phyloP scores from a whole-genome alignment of 1,140 invertebrate genomes.

The Ceratitis capitata region DNA sequence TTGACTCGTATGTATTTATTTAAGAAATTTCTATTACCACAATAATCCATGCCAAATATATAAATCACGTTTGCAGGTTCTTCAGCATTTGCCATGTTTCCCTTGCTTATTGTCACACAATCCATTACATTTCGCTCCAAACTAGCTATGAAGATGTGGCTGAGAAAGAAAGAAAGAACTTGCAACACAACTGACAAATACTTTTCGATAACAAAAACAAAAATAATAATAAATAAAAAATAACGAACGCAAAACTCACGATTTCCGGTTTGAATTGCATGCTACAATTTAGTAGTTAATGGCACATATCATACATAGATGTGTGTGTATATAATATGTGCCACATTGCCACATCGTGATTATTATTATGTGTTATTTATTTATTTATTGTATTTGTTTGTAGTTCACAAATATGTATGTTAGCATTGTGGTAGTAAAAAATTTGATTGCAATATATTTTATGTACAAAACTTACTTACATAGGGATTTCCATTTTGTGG shows the following conservation, averaged over 20 bases:
- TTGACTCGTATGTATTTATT: too few relatives aligned
- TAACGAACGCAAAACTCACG: too few relatives aligned
- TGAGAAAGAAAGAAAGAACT: not conserved
- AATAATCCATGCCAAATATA: not conserved
- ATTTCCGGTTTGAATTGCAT: not conserved
- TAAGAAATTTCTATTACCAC: not conserved
- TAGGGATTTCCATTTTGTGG: too few relatives aligned
- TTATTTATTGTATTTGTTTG: not conserved
- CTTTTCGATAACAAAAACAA: not conserved
- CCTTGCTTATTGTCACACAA: not conserved
- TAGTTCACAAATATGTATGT: too few relatives aligned
- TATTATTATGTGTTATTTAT: not conserved
- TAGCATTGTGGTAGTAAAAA: too few relatives aligned
- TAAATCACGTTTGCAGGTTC: not conserved
- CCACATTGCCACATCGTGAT: slow-evolving; percentile 8
- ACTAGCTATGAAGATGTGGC: not conserved
- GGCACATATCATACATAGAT: too few relatives aligned
- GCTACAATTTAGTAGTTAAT: slow-evolving; percentile 14
- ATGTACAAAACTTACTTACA: too few relatives aligned
- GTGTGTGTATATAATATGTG: too few relatives aligned
- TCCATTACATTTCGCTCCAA: not conserved
- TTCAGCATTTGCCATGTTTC: not conserved
- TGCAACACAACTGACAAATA: not conserved
- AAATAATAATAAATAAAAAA: too few relatives aligned
- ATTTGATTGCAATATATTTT: too few relatives aligned